These are phyloP conservation scores for Actinernus sp. DNA, from an alignment of 92 coral and sea anemone species.

Conservation along the genomic window DNA sequence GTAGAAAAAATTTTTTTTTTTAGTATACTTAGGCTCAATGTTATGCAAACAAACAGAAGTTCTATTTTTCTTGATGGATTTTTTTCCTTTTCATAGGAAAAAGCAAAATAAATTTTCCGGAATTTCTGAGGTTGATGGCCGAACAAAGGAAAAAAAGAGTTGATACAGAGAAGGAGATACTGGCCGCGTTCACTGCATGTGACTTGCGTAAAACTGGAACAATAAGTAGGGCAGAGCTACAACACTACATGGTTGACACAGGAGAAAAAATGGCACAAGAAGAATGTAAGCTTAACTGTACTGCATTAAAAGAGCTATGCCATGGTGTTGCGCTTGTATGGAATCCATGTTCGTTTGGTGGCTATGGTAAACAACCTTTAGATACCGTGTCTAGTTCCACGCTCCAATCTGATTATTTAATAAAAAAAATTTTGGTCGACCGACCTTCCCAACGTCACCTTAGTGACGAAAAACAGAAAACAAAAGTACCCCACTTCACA, in stretches of 20 bases:
- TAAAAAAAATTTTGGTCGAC: too few species aligned
- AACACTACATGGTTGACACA: conserved; percentile 77
- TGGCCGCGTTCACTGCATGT: conserved; percentile 83
- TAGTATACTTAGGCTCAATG: too few species aligned
- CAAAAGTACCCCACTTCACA: too few species aligned
- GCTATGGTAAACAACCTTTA: too few species aligned
- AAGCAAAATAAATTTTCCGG: conserved; percentile 83
- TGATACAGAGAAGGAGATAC: conserved; percentile 71
- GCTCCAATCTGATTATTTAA: too few species aligned
- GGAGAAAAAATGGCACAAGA: conserved; percentile 78
- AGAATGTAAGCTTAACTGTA: conserved; percentile 67
- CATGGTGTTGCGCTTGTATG: too few species aligned
- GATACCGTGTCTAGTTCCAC: too few species aligned
- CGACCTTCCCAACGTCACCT: too few species aligned
- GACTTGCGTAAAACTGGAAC: conserved; percentile 72
- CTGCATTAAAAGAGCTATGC: neutral
- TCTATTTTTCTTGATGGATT: too few species aligned
- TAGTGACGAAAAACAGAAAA: too few species aligned
- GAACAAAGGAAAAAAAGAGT: conserved; percentile 65
- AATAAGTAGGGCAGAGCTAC: conserved; percentile 78
- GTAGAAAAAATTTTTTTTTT: too few species aligned
- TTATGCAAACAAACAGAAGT: too few species aligned
- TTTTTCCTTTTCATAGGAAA: conserved; percentile 58
- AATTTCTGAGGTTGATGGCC: conserved; percentile 90
- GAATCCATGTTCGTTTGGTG: neutral